Base-by-base conservation (phyloP, 2,888 invertebrate species). In the Lomographa bimaculata region DNA sequence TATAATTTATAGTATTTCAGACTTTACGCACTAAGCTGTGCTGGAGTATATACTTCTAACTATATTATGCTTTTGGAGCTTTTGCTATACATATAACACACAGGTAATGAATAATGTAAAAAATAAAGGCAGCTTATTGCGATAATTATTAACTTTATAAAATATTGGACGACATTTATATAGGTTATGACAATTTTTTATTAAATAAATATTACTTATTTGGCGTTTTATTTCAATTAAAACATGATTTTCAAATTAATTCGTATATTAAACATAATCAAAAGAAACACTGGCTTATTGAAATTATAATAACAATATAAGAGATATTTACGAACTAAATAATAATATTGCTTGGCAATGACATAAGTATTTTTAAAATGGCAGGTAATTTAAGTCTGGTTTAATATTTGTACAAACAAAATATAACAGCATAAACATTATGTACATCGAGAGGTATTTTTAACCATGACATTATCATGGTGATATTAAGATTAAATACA, bases 111-210 rank as follows among this genome's bases (percentile, higher is more conserved):
- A 57, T 58, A 62, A 63, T 73, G 73, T 73, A 58, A 71, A 68
- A 70, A 67, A 57, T 74, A 79, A 75, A n/a, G 75, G 70, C 79
- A 79, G 87, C 87, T 87, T 87, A 77, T 76, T 78, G 85, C 85
- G 39, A 42, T 40, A 38, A 33, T 27, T 30, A 32, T 44, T 46
- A 36, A 42, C 46, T 71, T 69, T 66, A 21, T 30, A 32, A 37
- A 44, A 71, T 66, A 72, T 70, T 72, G 65, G 68, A 76, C 64
- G 59, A 67, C 64, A 66, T 61, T 65, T 72, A 68, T 75, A 70
- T 72, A 76, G 75, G 68, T 74, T 79, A 76, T 73, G 64, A 71
- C 77, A 66, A 73, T 78, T 80, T 78, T 79, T n/a, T 78, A 80
- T 69, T 79, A 76, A 86, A 84, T 79, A 76, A 78, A 81, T 71